Base-by-base conservation (phyloP, 1,140 invertebrate genomes). In the Nasonia giraulti region DNA sequence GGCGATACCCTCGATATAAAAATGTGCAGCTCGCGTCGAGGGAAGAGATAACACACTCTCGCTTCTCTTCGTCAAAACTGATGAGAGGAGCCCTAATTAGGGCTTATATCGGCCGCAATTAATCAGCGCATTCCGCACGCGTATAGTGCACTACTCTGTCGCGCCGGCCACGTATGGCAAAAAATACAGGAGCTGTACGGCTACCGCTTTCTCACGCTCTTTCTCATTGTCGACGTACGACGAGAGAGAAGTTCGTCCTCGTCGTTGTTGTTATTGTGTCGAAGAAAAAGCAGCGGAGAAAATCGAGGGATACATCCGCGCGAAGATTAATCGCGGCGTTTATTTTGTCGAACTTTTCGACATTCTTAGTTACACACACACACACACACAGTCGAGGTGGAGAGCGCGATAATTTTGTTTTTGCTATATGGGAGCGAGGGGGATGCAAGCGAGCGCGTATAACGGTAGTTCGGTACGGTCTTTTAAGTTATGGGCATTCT, bases 131-230 rank as follows among this genome's bases (percentile, higher is more conserved):
- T 84, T 84, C 77, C 82, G 5, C 0, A 8, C 27, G n/a, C 76
- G 27, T 27, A 27, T 27, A 31, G 44, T 55, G 10, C 40, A 55
- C 33, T 55, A 17, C 10, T 11, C 50, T 14, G 50, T 55, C 17
- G 50, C 50, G 17, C 33, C 8, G 14, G 2, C 14, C 33, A 12
- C 17, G 33, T 31, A 27, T n/a, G 27, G 37, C 47, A 83, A 83
- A 77, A 83, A 68, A 23, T 33, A 50, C 40, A 12, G 0, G 27
- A 40, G 50, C 40, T 44, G 5, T 37, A 44, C 40, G 37, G 23
- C 31, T 75, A 75, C 69, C 50, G 8, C 77, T 84, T 84, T 84
- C 83, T 84, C 83, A 84, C 83, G 77, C 77, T 79, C 17, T 66
- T 77, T 33, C 1, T 8, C 8, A 8, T 71, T 14, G n/a, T 71